Base-by-base conservation (phyloP, 1,140 invertebrate genomes). In the Tetramorium alpestre region DNA sequence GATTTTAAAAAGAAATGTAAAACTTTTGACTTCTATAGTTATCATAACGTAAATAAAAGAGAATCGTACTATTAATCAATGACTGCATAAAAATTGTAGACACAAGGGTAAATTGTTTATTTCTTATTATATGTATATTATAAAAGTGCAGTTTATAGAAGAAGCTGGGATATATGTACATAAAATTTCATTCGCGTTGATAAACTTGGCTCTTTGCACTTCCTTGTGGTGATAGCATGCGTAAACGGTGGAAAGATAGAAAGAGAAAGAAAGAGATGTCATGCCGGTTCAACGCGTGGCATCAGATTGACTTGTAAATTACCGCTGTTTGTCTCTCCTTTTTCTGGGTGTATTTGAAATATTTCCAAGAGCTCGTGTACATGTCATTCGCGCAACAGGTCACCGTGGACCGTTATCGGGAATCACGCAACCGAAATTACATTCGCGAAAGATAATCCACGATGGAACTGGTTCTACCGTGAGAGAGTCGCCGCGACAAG, bases 391-490 rank as follows among this genome's bases (percentile, higher is more conserved):
- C 76, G 13, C 28, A 65, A 65, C 76, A 65, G 60, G 44, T 78
- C 13, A 62, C 28, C 60, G 44, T 41, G 76, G 60, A 78, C 60
- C 76, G 76, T 78, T 78, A 78, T 78, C 28, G 13, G 18, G 3
- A 78, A 78, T 65, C 60, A 78, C 28, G 60, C 76, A 78, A 78
- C 13, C 44, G n/a, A 78, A 78, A 78, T 78, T 78, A 67, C 33
- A 78, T 18, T 25, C 25, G 60, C 18, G 76, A 64, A 25, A 78
- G 28, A 65, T 38, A 78, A 11, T 33, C 33, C 33, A 33, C 33
- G 33, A 3, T 33, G 22, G n/a, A 78, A 78, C 18, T 65, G 44
- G 44, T 51, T 65, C 4, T n/a, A 38, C 49, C 28, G 60, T 18
- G 44, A 28, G 10, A 67, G 60, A 78, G 28, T 64, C 4, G 25